These are phyloP conservation scores for Penelope pileata DNA, from an alignment of 2,113 vertebrate species.

Conservation along the genomic window DNA sequence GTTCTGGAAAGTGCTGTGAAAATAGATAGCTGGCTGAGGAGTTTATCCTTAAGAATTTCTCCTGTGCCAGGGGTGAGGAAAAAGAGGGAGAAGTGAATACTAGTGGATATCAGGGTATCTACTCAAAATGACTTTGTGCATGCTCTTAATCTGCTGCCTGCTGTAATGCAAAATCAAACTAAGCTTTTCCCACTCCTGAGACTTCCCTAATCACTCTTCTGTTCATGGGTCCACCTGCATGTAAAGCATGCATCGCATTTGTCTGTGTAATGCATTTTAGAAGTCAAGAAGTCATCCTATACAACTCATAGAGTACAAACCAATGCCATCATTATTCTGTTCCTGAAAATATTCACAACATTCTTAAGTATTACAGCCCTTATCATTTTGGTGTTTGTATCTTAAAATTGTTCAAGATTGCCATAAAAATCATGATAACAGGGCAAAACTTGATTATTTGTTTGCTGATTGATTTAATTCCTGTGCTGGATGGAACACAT, in stretches of 20 bases:
- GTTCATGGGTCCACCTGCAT: background rate
- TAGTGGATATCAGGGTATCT: background rate
- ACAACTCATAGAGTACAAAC: background rate
- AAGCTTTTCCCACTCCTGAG: background rate
- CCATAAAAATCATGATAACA: background rate
- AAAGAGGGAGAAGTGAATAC: background rate
- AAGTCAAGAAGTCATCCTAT: background rate
- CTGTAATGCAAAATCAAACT: background rate
- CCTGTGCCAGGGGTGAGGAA: background rate
- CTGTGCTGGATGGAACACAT: background rate
- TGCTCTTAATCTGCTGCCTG: background rate
- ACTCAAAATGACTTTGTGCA: background rate
- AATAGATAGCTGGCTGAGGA: background rate
- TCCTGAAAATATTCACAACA: background rate
- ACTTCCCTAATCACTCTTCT: background rate
- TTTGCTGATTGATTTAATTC: background rate
- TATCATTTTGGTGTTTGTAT: background rate
- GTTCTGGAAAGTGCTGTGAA: background rate
- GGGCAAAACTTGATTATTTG: background rate
- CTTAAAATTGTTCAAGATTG: background rate
- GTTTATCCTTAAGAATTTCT: background rate
- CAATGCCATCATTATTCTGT: background rate
- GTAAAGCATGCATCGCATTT: background rate
- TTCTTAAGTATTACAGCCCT: background rate
- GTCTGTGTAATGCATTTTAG: background rate